Percentiles rank a stretch among this genome's conserved stretches.
Conservation (phyloP, 2,113 vertebrate species). For the Pelodiscus sinensis region DNA sequence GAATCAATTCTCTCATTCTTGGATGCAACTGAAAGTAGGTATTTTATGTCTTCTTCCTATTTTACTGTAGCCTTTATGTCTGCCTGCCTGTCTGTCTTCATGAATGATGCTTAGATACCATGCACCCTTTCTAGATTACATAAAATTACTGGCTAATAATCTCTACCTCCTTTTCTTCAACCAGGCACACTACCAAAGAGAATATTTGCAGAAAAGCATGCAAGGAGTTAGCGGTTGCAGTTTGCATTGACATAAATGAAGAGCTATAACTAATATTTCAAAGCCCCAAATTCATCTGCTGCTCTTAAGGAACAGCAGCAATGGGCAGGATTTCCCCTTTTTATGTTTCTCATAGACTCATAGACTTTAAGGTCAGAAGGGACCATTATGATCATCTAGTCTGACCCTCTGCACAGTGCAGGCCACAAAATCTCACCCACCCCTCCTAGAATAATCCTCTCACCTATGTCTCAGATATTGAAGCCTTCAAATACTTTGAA, state of each 20-base stretch:
- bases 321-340: conserved; percentile 14
- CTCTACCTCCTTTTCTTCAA: background rate
- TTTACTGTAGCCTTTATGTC: background rate
- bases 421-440: no score
- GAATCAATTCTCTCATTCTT: background rate
- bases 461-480: no score
- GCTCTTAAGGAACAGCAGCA: background rate
- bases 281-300: background rate
- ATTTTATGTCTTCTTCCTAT: background rate
- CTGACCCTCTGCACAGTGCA: no score
- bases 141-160: background rate
- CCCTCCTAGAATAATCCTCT: no score
- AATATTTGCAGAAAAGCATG: background rate
- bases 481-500: no score
- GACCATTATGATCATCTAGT: no score
- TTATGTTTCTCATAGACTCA: no score
- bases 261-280: background rate
- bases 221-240: background rate
- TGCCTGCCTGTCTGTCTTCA: background rate
- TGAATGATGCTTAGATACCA: background rate
- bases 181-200: background rate
- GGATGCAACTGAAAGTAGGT: background rate
- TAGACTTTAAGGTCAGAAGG: no score
- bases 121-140: background rate
- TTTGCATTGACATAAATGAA: background rate